Conservation (phyloP, 2,113 vertebrate species). For the Burhinus oedicnemus region DNA sequence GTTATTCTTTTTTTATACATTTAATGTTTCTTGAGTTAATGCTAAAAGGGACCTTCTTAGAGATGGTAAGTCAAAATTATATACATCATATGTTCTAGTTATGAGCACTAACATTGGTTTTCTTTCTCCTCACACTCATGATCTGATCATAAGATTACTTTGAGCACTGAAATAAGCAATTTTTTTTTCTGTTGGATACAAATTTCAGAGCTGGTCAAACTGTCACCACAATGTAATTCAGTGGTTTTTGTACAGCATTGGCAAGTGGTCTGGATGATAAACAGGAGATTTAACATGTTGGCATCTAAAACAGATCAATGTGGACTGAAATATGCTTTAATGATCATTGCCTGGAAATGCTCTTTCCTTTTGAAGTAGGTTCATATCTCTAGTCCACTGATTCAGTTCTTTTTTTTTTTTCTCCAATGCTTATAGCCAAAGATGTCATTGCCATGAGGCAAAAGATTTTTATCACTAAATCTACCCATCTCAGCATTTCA, state of each 20-base stretch:
- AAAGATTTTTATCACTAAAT: background rate
- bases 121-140: background rate
- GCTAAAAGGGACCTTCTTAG: background rate
- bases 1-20: background rate
- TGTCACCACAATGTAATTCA: background rate
- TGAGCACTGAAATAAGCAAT: background rate
- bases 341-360: background rate
- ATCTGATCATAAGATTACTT: background rate
- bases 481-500: background rate
- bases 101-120: background rate
- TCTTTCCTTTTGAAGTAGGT: background rate
- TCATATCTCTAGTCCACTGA: background rate
- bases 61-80: background rate
- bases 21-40: background rate
- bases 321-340: background rate
- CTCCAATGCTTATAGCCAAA: background rate
- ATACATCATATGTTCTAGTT: background rate
- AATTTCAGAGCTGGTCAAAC: background rate
- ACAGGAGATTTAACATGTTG: background rate
- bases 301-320: background rate
- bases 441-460: background rate
- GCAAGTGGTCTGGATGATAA: background rate
- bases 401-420: background rate
- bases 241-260: background rate
- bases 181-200: background rate